Conservation (phyloP, 2,113 vertebrate species). For the Scomber colias region DNA sequence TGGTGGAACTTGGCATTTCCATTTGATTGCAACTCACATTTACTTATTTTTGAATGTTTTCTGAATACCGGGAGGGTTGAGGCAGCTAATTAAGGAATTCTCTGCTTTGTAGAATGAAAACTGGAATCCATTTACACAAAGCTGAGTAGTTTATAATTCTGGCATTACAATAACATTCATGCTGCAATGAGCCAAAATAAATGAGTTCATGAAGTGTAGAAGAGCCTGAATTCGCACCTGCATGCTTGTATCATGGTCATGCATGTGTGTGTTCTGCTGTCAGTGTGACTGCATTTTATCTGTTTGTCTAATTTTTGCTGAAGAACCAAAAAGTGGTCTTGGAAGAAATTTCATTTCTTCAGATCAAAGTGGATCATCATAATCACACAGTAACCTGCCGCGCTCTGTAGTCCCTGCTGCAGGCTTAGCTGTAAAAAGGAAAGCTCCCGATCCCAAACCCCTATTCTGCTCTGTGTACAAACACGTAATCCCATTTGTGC, state of each 20-base stretch:
- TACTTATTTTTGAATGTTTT: background rate
- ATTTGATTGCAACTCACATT: background rate
- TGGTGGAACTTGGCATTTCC: background rate
- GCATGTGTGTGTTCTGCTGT: conserved; percentile 6
- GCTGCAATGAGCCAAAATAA: background rate
- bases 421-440: conserved; percentile 60
- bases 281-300: conserved; percentile 30
- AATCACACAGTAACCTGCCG: conserved; percentile 67
- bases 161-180: conserved; percentile 20
- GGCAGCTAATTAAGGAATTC: conserved; percentile 26
- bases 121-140: conserved; percentile 31
- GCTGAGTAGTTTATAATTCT: conserved; percentile 10
- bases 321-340: conserved; percentile 48
- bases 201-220: conserved; percentile 4
- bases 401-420: conserved; percentile 28
- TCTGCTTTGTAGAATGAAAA: conserved; percentile 10
- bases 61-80: background rate
- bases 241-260: background rate
- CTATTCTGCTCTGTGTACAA: conserved; percentile 68
- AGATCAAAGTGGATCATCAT: conserved; percentile 74
- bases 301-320: conserved; percentile 45
- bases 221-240: conserved; percentile 2
- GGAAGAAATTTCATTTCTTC: conserved; percentile 66
- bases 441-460: conserved; percentile 57
- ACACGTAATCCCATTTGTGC: conserved; percentile 72